Base-by-base conservation (phyloP, 1,140 invertebrate genomes). In the Diuraphis noxia region DNA sequence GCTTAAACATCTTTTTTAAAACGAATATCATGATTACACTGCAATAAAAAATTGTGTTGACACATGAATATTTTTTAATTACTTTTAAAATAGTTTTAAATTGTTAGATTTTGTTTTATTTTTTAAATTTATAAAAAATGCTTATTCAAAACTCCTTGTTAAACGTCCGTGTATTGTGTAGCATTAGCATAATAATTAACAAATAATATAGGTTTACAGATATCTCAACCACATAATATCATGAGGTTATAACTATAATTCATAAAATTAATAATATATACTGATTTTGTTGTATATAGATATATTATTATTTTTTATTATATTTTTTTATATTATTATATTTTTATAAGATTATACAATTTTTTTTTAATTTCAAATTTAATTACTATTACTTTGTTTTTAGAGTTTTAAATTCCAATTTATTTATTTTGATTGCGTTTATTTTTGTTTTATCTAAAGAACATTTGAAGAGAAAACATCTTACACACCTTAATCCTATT, bases 391-490 rank as follows among this genome's bases (percentile, higher is more conserved):
- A 77, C 72, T 34, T 77, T 77, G 72, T 77, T 77, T 77, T 77
- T 36, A 77, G n/a, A 77, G 13, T 77, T 77, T 77, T 77, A 77
- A 77, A 77, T 77, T 77, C 72, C 72, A 77, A 34, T 77, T n/a
- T 34, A 77, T 36, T 34, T 77, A 72, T n/a, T n/a, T n/a, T n/a
- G n/a, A n/a, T n/a, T n/a, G n/a, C n/a, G n/a, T n/a, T n/a, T n/a
- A n/a, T 77, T 77, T 77, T 77, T 34, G 34, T 36, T 77, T 77
- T 77, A 77, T 77, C 72, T 77, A 77, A 77, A 77, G 72, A 77
- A 77, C 72, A 77, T 77, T 77, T 77, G 72, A 77, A 77, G 72
- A 77, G 72, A 77, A 77, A 25, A 77, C 72, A 77, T 77, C 72
- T 17, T 77, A n/a, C 72, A 34, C 72, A 77, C 72, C 72, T 77